Conservation (phyloP, 2,888 invertebrate genomes). For the Patella depressa region DNA sequence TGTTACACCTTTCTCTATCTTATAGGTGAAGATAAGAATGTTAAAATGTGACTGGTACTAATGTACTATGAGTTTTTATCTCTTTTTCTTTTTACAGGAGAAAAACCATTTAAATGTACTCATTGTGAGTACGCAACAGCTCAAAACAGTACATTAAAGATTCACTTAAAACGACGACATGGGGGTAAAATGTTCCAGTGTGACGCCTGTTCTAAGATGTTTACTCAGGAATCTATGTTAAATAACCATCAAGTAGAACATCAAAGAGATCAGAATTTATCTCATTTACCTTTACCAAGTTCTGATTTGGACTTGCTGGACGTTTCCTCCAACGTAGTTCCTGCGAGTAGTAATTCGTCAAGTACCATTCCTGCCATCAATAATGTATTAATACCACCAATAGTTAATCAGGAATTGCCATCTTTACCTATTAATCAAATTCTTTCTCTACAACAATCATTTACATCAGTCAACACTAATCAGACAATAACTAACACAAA, state of each 20-base stretch:
- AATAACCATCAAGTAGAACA: constrained; percentile 33
- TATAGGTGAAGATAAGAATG: too few relatives aligned
- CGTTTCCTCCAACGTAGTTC: too few relatives aligned
- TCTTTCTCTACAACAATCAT: too few relatives aligned
- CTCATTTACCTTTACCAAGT: background rate
- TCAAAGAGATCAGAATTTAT: background rate
- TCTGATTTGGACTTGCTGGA: too few relatives aligned
- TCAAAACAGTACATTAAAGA: constrained; percentile 70
- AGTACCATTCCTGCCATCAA: background rate
- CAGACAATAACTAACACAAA: too few relatives aligned
- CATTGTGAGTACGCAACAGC: constrained; percentile 71
- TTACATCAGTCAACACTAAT: too few relatives aligned
- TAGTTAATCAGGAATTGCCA: background rate
- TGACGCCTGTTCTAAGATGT: constrained; percentile 43
- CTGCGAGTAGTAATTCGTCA: background rate
- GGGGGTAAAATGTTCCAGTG: constrained; percentile 49
- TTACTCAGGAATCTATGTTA: constrained; percentile 42
- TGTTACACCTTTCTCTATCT: too few relatives aligned
- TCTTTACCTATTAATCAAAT: background rate
- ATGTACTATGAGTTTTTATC: too few relatives aligned
- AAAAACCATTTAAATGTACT: constrained; percentile 70
- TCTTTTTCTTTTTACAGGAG: constrained; percentile 54
- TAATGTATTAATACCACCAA: background rate
- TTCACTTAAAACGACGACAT: constrained; percentile 69
- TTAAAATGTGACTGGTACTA: too few relatives aligned